Base-by-base conservation (phyloP, 1,140 invertebrate genomes). In the Phthorimaea operculella region DNA sequence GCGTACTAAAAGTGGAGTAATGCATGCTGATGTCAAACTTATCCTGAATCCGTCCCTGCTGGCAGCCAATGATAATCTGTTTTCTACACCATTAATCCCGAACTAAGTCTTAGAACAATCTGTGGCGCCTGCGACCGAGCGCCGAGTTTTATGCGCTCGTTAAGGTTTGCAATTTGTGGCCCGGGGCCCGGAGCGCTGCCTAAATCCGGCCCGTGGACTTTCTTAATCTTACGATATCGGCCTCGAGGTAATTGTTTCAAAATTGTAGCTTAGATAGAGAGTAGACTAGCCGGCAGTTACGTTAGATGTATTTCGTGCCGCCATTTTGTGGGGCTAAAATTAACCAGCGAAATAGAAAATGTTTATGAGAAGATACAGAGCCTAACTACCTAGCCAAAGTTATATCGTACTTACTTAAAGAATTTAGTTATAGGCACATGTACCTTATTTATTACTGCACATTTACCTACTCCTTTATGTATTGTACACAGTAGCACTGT, bases 151-250 rank as follows among this genome's bases (percentile, higher is more conserved):
- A 84, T 82, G 76, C 68, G 67, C 63, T 82, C 81, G 81, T 84
- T 84, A 84, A 82, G 81, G 79, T 79, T 74, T 69, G 75, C 79
- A 84, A 84, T 84, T 84, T 84, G 81, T 82, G 79, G 81, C 80
- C 74, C 79, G 74, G 70, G 68, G 3, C 74, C 79, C 71, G 79
- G 67, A 71, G 36, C 36, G 10, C 36, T 39, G 66, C 69, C 62
- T 70, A 64, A 72, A 76, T 76, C 78, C 79, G 82, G 79, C 81
- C 64, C 68, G 72, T 82, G 79, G 79, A 82, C 79, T 84, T 39
- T 79, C 79, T 82, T 84, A 84, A 82, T 84, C 81, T 84, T 72
- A 72, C 69, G 68, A 77, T 81, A 81, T 79, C 74, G 74, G 68
- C 74, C 76, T 78, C 58, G 63, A 79, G 79, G 81, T 84, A 84